Percentiles rank a stretch among this genome's conserved stretches.
Conservation (phyloP, 1,140 invertebrate genomes). For the Planococcus citri region DNA sequence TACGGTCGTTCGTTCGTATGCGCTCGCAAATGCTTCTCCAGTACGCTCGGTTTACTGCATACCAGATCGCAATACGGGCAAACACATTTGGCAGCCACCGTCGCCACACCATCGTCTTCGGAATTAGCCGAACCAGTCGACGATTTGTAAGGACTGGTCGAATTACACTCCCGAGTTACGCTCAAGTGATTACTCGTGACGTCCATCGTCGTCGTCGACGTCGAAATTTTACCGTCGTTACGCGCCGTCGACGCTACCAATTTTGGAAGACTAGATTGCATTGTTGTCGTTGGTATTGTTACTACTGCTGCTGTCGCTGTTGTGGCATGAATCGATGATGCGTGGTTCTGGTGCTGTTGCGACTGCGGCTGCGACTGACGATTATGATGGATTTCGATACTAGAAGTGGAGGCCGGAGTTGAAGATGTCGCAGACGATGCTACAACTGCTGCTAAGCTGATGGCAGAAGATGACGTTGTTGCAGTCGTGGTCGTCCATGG, state of each 20-base stretch:
- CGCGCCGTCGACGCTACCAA: neutral
- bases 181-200: no score
- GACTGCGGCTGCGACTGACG: no score
- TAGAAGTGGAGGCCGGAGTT: no score
- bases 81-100: slow-evolving; percentile 46
- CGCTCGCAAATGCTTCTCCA: slow-evolving; percentile 83
- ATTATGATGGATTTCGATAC: no score
- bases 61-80: slow-evolving; percentile 76
- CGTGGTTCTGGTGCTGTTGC: no score
- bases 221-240: neutral
- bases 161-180: no score
- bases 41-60: slow-evolving; percentile 85
- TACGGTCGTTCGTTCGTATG: slow-evolving; percentile 88
- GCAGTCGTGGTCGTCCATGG: no score
- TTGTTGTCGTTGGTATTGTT: neutral
- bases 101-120: neutral
- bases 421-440: no score
- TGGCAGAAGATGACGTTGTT: no score
- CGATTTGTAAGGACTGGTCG: neutral
- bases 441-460: no score
- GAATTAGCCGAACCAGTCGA: neutral
- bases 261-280: neutral
- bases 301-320: no score
- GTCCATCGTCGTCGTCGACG: neutral
- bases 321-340: no score